Conservation (phyloP, 2,888 invertebrate species). For the Xylocampa areola region DNA sequence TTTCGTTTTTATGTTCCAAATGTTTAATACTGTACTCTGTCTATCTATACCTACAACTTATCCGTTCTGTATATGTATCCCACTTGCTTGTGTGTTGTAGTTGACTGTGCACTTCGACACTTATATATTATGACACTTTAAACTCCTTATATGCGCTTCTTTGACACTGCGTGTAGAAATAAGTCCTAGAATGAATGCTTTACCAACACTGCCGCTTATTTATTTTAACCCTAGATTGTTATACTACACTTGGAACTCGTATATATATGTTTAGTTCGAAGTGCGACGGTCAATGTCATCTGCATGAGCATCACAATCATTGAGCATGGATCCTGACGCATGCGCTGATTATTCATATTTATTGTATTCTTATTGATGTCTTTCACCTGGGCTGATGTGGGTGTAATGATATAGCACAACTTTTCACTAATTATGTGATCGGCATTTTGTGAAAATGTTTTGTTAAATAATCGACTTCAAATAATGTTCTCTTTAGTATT, state of each 20-base stretch:
- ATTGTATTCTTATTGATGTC: constrained; percentile 37
- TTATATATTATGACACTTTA: constrained; percentile 49
- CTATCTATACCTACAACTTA: constrained; percentile 82
- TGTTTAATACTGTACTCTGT: constrained; percentile 82
- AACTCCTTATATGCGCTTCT: constrained; percentile 31
- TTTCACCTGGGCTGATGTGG: constrained; percentile 46
- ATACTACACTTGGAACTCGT: constrained; percentile 13
- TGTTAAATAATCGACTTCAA: constrained; percentile 53
- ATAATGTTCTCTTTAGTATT: constrained; percentile 1
- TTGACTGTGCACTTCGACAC: constrained; percentile 76
- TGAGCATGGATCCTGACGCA: constrained; percentile 76
- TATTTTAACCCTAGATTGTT: constrained; percentile 19
- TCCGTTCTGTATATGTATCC: constrained; percentile 67
- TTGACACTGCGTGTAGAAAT: constrained; percentile 21
- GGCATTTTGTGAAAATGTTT: constrained; percentile 31
- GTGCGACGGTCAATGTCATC: constrained; percentile 72
- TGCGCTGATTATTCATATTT: constrained; percentile 70
- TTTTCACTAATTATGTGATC: constrained; percentile 25
- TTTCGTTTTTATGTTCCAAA: constrained; percentile 77
- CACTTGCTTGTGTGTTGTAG: constrained; percentile 72
- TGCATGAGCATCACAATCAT: constrained; percentile 73
- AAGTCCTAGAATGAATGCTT: constrained; percentile 31
- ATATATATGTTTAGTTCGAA: constrained; percentile 51
- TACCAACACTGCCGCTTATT: constrained; percentile 32
- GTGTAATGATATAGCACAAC: constrained; percentile 39